A percentile compares a stretch with the other conserved stretches of the same genome.
Evolutionary conservation across 2,797 vertebrate species (phyloP).

Genomic region (Rhodeus uyekii): DNA sequence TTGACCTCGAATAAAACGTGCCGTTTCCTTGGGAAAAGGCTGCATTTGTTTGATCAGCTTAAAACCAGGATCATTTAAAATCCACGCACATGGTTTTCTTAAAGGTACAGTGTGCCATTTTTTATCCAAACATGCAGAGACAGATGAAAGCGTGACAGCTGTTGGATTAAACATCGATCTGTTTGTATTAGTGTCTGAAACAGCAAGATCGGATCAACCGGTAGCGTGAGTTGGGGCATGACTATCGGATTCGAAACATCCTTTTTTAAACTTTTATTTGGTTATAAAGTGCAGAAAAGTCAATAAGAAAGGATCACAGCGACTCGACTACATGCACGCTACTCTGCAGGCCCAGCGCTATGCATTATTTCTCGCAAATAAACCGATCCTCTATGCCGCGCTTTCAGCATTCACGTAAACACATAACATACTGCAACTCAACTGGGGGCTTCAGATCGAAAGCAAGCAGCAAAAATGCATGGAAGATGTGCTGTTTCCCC

Average conservation of each 20-base stretch:
- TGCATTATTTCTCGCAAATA: conserved; percentile 62
- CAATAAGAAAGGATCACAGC: neutral
- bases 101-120: neutral
- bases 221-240: neutral
- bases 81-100: neutral
- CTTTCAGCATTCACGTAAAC: conserved; percentile 62
- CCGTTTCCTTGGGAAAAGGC: neutral
- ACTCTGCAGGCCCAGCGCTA: neutral
- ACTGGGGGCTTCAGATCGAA: conserved; percentile 17
- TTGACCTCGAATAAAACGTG: neutral
- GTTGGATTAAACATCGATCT: neutral
- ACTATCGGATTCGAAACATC: neutral
- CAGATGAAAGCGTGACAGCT: neutral
- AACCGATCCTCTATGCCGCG: conserved; percentile 51
- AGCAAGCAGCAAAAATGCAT: neutral
- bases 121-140: neutral
- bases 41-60: conserved; percentile 29
- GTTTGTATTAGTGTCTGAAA: neutral
- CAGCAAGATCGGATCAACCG: neutral
- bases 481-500: conserved; percentile 44
- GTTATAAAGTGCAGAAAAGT: neutral
- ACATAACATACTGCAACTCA: conserved; percentile 50
- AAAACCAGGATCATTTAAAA: neutral
- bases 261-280: neutral
- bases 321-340: neutral